These are phyloP conservation scores for Leptoclinus maculatus DNA, from an alignment of 2,797 vertebrate species.

Conservation along the genomic window DNA sequence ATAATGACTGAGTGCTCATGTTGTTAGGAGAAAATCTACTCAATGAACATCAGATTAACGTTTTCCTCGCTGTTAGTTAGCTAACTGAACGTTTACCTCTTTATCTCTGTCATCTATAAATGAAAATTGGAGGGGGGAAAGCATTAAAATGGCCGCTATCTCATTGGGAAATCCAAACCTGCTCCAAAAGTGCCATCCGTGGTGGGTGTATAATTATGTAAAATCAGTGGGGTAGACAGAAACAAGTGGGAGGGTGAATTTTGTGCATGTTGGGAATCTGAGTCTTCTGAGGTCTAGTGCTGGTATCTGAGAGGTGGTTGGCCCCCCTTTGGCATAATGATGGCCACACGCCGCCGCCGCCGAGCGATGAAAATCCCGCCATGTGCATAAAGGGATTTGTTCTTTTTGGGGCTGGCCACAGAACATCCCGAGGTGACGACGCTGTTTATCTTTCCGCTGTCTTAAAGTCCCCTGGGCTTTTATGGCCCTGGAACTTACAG, in stretches of 20 bases:
- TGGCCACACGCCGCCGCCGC: constrained; percentile 57
- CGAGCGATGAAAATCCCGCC: constrained; percentile 74
- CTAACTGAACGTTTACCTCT: constrained; percentile 58
- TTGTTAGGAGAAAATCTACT: constrained; percentile 73
- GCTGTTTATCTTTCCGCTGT: constrained; percentile 82
- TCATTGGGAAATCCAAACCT: constrained; percentile 54
- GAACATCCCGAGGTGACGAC: constrained; percentile 70
- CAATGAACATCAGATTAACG: constrained; percentile 72
- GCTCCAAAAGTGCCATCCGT: constrained; percentile 41
- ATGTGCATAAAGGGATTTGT: constrained; percentile 82
- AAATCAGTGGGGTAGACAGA: constrained; percentile 66
- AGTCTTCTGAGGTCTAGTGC: constrained; percentile 42
- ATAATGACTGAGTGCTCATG: constrained; percentile 77
- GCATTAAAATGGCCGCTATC: constrained; percentile 66
- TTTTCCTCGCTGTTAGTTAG: constrained; percentile 71
- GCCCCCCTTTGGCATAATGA: constrained; percentile 64
- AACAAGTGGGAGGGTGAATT: constrained; percentile 58
- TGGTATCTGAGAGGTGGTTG: constrained; percentile 59
- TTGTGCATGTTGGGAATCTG: constrained; percentile 40
- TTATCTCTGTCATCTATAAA: constrained; percentile 71
- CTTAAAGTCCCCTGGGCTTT: constrained; percentile 73
- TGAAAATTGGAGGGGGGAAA: constrained; percentile 41
- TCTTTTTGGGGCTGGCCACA: constrained; percentile 74
- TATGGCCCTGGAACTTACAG: constrained; percentile 69
- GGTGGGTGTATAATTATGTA: constrained; percentile 63